phyloP scores from a whole-genome alignment of 2,888 invertebrate genomes.

The Pecten maximus region DNA sequence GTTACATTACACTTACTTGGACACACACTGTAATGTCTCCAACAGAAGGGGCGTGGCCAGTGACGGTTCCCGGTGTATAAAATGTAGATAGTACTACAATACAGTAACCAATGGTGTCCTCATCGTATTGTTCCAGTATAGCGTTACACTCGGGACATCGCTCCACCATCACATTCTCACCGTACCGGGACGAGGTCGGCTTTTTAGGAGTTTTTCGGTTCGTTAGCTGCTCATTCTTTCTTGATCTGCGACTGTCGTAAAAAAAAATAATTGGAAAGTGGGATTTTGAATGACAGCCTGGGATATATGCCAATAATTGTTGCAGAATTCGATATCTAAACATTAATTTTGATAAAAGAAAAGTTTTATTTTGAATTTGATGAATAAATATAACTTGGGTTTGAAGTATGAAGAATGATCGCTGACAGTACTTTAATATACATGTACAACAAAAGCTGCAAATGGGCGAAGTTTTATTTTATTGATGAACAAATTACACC shows the following conservation, averaged over 20 bases:
- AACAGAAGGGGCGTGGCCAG: slow-evolving; percentile 95
- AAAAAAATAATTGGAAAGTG: not conserved
- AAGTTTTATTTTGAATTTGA: no score
- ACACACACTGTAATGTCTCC: slow-evolving; percentile 93
- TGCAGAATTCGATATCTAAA: no score
- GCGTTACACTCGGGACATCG: slow-evolving; percentile 94
- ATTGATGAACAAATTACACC: no score
- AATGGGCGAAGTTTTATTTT: no score
- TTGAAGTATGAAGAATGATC: no score
- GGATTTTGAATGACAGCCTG: not conserved
- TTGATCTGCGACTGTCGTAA: slow-evolving; percentile 66
- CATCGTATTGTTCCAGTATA: slow-evolving; percentile 89
- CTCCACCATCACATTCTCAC: slow-evolving; percentile 79
- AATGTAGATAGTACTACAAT: slow-evolving; percentile 96
- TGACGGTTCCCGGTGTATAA: slow-evolving; percentile 97
- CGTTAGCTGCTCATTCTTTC: slow-evolving; percentile 75
- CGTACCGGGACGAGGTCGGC: slow-evolving; percentile 62
- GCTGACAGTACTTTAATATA: no score
- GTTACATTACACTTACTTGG: slow-evolving; percentile 86
- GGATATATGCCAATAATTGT: not conserved
- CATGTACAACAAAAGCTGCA: no score
- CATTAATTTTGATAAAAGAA: no score
- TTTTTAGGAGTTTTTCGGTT: slow-evolving; percentile 69
- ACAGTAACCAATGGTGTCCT: slow-evolving; percentile 97
- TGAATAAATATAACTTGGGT: no score